Evolutionary conservation across 2,113 vertebrate species (phyloP), one percentile per base, ranked within the genome.

Genomic region (Protobothrops mucrosquamatus): DNA sequence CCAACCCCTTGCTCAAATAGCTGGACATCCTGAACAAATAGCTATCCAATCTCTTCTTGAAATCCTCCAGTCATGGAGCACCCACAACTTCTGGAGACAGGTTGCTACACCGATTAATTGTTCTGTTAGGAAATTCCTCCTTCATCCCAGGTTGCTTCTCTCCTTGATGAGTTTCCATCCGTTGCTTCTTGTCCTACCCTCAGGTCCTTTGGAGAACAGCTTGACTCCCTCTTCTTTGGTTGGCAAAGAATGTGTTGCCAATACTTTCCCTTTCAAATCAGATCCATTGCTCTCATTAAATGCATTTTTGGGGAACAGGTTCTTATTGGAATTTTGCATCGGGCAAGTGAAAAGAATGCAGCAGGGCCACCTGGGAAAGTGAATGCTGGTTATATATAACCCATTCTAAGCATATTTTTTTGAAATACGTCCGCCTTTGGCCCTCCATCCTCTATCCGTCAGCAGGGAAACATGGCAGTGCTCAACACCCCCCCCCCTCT

Each of bases 361-460:
- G 55, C 0, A 69, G 59, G 34, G 89, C 81, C 56, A 81, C 55
- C 54, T 88, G 81, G 0, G 18, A 14, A 91, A 93, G 20, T 91
- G 93, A 93, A 93, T 89, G 39, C 89, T 88, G 57, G 57, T 93
- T 96, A 95, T 95, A 95, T 96, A 95, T 93, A 95, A 95, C 92
- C 94, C 34, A 61, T 90, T 90, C 14, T 95, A 95, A 95, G 95
- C 94, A 92, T 91, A 92, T 93, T 57, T 7, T 26, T 18, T 6
- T 11, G 1, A 5, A n/a, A 5, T 34, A 8, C 6, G 43, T 51
- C 92, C 89, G 55, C 89, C 90, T 24, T 64, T 43, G 88, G 92
- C 95, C 93, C 92, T 93, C 92, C 34, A 3, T 2, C 54, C n/a
- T 5, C 15, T 8, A 18, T 39, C 51, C 2, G 94, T 89, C 95